phyloP scores from a whole-genome alignment of 1,140 invertebrate genomes.

The Lucilia sericata region DNA sequence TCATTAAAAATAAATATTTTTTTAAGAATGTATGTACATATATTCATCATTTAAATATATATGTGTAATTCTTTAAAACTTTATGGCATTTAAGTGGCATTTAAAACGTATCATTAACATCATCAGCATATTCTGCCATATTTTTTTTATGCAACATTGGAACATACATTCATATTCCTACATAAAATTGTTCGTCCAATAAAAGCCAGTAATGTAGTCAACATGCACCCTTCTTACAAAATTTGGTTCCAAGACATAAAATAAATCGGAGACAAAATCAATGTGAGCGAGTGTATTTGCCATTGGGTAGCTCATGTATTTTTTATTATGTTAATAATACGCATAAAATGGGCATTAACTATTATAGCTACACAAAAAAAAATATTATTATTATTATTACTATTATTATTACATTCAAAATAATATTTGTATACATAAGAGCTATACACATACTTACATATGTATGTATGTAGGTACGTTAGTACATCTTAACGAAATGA shows the following conservation, averaged over 20 bases:
- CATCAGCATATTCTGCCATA: slow-evolving; percentile 10
- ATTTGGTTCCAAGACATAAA: not conserved
- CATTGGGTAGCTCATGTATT: slow-evolving; percentile 41
- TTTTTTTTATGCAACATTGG: not conserved
- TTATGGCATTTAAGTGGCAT: not conserved
- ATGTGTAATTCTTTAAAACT: not conserved
- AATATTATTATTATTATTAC: slow-evolving; percentile 45
- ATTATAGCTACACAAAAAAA: slow-evolving; percentile 48
- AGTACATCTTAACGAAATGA: no score
- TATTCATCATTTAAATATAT: no score
- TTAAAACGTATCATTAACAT: not conserved
- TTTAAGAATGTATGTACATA: no score
- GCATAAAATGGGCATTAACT: slow-evolving; percentile 55
- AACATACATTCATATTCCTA: no score
- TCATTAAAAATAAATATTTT: no score
- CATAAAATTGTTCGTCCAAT: no score
- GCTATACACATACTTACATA: not conserved
- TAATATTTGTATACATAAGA: not conserved
- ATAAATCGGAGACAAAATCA: not conserved
- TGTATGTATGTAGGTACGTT: no score
- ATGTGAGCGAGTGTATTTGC: no score
- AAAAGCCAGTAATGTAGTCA: not conserved
- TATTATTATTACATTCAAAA: slow-evolving; percentile 34
- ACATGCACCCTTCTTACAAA: not conserved
- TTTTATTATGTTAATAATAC: slow-evolving; percentile 67